Percentiles rank a stretch among this genome's conserved stretches.
Evolutionary conservation across 2,888 invertebrate species (phyloP).

Genomic region (Harpagoxenus sublaevis): DNA sequence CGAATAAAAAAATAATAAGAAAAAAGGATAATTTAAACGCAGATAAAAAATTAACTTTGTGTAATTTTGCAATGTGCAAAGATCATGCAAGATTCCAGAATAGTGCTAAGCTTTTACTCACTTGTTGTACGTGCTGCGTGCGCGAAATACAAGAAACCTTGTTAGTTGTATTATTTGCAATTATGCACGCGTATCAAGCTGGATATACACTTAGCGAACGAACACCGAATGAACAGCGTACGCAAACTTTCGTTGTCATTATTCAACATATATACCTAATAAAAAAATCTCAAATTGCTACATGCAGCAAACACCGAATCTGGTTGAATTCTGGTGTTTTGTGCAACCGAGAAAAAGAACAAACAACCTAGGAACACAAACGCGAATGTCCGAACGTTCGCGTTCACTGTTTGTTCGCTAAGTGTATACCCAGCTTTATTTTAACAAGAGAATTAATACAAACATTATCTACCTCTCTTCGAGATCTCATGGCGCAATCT

Average conservation of each 20-base stretch:
- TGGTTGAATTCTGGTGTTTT: too few species aligned
- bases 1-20: background rate
- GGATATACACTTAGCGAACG: too few species aligned
- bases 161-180: slow-evolving; percentile 34
- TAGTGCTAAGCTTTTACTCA: slow-evolving; percentile 72
- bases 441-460: background rate
- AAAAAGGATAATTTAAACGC: background rate
- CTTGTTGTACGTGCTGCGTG: slow-evolving; percentile 84
- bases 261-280: too few species aligned
- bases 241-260: too few species aligned
- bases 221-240: too few species aligned
- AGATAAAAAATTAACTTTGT: background rate
- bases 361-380: too few species aligned
- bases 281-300: too few species aligned
- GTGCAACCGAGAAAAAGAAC: too few species aligned
- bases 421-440: background rate
- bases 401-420: too few species aligned
- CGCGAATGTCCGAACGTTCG: too few species aligned
- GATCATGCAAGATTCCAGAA: background rate
- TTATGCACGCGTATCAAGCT: background rate
- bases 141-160: slow-evolving; percentile 37
- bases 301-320: too few species aligned
- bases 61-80: slow-evolving; percentile 5
- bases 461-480: slow-evolving; percentile 92
- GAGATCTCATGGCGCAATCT: slow-evolving; percentile 98